These are phyloP conservation scores for Anoura caudifer DNA, from an alignment of 2,113 vertebrate species.

Conservation along the genomic window DNA sequence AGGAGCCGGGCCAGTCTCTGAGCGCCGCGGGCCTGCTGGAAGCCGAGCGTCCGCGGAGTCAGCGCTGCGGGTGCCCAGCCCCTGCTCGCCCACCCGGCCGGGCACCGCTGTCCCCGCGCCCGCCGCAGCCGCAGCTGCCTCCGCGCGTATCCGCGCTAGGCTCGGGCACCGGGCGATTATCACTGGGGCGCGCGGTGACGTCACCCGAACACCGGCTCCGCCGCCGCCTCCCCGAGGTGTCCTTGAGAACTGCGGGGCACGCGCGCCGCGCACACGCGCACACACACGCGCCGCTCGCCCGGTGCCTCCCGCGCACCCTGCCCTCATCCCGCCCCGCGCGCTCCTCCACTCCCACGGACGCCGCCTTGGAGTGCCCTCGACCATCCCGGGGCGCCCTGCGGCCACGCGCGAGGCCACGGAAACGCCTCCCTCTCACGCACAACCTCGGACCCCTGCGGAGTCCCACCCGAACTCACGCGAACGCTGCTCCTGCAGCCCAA, in stretches of 20 bases:
- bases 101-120: slow-evolving; percentile 25
- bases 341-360: slow-evolving; percentile 49
- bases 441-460: background rate
- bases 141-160: slow-evolving; percentile 95
- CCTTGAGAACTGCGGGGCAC: slow-evolving; percentile 93
- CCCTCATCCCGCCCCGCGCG: background rate
- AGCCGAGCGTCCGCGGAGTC: background rate
- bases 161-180: slow-evolving; percentile 97
- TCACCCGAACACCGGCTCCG: slow-evolving; percentile 93
- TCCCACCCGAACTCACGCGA: background rate
- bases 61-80: background rate
- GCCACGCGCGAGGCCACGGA: background rate
- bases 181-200: slow-evolving; percentile 99
- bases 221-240: slow-evolving; percentile 97
- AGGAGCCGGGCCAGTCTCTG: background rate
- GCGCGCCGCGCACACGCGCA: slow-evolving; percentile 79
- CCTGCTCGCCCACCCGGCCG: background rate
- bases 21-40: background rate
- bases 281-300: slow-evolving; percentile 41
- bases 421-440: background rate
- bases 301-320: slow-evolving; percentile 33
- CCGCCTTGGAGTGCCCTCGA: slow-evolving; percentile 16
- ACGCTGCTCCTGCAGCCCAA: background rate
- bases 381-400: background rate
- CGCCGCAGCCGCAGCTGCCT: slow-evolving; percentile 73